Base-by-base conservation (phyloP, 1,140 invertebrate genomes). In the Pachypeltis micranthus region DNA sequence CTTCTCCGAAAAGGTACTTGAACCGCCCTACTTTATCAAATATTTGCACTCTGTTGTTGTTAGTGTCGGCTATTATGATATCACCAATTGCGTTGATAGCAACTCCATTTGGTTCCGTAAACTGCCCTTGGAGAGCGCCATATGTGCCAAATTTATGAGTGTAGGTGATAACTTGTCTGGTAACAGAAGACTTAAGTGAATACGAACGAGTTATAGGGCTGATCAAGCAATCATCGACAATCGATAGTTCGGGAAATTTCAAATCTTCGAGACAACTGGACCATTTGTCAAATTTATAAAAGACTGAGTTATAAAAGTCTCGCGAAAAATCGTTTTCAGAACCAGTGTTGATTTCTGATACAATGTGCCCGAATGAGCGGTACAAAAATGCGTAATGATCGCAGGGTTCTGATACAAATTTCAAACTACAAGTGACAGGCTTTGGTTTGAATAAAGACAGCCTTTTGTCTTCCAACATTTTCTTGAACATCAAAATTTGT, bases 121-220 rank as follows among this genome's bases (percentile, higher is more conserved):
- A 99, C 73, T 99, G 96, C 0, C 96, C 95, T 74, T 97, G 93
- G 84, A 96, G 90, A 0, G 96, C 93, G 0, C 97, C 97, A 70
- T 98, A 99, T 72, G 99, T 96, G 2, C 97, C 97, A 76, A 99
- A 99, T 76, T 98, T 98, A 79, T 95, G 98, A 72, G 98, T 95
- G 72, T 99, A 99, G 67, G 97, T 97, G 95, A 99, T 99, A 76
- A 98, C 99, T 73, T 97, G 93, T 16, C 96, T 83, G 72, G 95
- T 96, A 63, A 97, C 94, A 74, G 96, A 93, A 34, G 92, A 94
- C 72, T 96, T 81, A 80, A 23, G 79, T 79, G 10, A 81, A 82
- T 34, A 81, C 79, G 62, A 78, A 7, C 10, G 3, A 7, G 27
- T 10, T 10, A 14, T 24, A 21, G 14, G 14, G 7, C 23, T 14